phyloP scores from a whole-genome alignment of 2,797 vertebrate genomes.

The Danio choprae region DNA sequence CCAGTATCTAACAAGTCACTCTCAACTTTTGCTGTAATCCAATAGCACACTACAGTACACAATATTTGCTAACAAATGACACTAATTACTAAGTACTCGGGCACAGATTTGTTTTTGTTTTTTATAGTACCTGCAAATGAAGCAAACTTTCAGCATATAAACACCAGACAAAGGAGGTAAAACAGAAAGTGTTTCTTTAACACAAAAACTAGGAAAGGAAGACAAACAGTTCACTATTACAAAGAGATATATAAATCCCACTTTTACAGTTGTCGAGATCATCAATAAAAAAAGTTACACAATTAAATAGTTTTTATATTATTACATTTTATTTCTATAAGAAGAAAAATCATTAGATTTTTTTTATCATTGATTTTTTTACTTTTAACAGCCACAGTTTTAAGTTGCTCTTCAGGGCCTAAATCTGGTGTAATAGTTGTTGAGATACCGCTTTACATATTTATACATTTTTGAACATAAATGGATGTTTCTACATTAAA shows the following conservation, averaged over 20 bases:
- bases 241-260: background rate
- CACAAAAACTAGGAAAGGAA: slow-evolving; percentile 17
- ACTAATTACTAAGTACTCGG: background rate
- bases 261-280: background rate
- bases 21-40: background rate
- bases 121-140: background rate
- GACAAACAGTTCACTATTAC: background rate
- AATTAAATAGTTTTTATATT: background rate
- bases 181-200: background rate
- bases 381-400: background rate
- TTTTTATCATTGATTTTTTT: background rate
- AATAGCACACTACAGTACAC: background rate
- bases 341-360: too few species aligned
- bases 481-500: background rate
- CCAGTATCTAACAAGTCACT: background rate
- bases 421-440: background rate
- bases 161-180: slow-evolving; percentile 2
- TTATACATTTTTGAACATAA: background rate
- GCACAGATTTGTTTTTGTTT: background rate
- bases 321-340: background rate
- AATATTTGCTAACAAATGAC: background rate
- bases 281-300: too few species aligned
- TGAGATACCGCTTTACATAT: background rate
- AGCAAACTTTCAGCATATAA: background rate
- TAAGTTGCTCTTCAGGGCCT: background rate